Evolutionary conservation across 2,113 vertebrate species (phyloP), one percentile per base, ranked within the genome.

Genomic region (Epinephelus cyanopodus): DNA sequence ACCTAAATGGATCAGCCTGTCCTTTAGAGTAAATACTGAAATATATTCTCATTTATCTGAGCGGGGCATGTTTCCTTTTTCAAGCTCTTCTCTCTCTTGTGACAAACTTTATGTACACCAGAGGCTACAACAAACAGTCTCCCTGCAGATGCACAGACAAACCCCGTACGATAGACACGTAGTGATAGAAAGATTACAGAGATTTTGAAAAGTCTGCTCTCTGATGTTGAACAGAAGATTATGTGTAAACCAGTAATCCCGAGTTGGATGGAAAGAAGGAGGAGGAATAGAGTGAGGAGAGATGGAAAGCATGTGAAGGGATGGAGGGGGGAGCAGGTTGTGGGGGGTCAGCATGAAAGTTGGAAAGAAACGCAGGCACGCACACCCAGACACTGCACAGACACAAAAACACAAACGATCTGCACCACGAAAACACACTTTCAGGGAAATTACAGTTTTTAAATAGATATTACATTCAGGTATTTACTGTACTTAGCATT

Each of bases 201-300:
- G 93, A 93, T 93, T 95, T 95, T 90, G 81, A 86, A 90, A 93
- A 93, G 93, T 95, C 94, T 93, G 92, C 89, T 91, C 87, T 93
- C 84, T 77, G 87, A 93, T 95, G 93, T 92, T 87, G 89, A 90
- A 93, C 91, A 93, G 91, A 93, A 94, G 94, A 96, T 95, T 95
- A 95, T 90, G 89, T 82, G 84, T 88, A 91, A 92, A 88, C 71
- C 87, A 73, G 85, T 95, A 95, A 95, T 96, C 95, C 93, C 70
- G 84, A 94, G 89, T 92, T 94, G 94, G 95, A 95, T 79, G 87
- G 86, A 86, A 75, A 65, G 84, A 57, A 85, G 89, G 90, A 90
- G 88, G 89, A 89, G 87, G 87, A 90, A 87, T 4, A 79, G 91
- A 90, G 77, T 33, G 89, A 92, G 76, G 84, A 89, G 83, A 54